A percentile compares a stretch with the other conserved stretches of the same genome.
Conservation (phyloP, 2,797 vertebrate genomes). For the Tenualosa ilisha region DNA sequence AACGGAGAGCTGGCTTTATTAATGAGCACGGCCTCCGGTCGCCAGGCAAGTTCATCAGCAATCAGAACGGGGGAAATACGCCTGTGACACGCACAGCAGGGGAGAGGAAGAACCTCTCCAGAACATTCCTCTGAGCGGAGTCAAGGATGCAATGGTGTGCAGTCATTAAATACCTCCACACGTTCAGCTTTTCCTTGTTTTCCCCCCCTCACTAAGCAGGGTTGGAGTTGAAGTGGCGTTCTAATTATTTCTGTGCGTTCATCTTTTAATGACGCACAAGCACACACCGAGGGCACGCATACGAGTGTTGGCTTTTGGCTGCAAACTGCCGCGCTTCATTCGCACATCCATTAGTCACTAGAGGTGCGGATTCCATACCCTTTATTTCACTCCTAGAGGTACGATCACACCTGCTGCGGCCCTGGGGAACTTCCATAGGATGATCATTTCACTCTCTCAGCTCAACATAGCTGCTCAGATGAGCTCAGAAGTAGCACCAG, state of each 20-base stretch:
- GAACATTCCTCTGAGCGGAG: background rate
- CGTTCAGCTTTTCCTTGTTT: background rate
- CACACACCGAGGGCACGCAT: background rate
- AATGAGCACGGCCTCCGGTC: slow-evolving; percentile 51
- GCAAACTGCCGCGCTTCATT: background rate
- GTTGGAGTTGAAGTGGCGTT: background rate
- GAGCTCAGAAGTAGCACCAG: background rate
- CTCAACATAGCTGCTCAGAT: background rate
- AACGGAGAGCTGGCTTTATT: slow-evolving; percentile 35
- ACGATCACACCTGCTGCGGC: background rate
- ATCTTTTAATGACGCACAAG: background rate
- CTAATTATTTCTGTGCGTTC: background rate
- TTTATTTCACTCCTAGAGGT: background rate
- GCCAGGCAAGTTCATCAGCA: slow-evolving; percentile 46
- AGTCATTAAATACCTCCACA: background rate
- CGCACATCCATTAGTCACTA: background rate
- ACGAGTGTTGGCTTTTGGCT: background rate
- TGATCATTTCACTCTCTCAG: background rate
- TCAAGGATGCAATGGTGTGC: background rate
- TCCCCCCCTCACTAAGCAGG: background rate
- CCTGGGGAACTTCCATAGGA: background rate
- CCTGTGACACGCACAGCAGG: background rate
- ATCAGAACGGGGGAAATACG: slow-evolving; percentile 41
- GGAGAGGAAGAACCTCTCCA: background rate
- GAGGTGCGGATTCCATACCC: background rate